Conservation (phyloP, 1,140 invertebrate genomes). For the Ostrea edulis region DNA sequence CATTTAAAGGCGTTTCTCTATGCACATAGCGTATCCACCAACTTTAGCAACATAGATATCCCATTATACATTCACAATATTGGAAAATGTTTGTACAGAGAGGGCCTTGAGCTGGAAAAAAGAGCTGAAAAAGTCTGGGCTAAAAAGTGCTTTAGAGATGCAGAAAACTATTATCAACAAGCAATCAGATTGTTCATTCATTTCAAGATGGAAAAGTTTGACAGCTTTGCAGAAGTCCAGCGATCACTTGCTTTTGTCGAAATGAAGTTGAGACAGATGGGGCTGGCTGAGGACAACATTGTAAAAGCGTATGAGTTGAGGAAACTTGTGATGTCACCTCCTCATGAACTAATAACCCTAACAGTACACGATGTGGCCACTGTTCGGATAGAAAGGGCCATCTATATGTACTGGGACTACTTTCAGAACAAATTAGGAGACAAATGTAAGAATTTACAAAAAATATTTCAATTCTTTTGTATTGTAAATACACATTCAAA, state of each 20-base stretch:
- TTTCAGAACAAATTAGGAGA: neutral
- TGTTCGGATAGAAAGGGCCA: neutral
- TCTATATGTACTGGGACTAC: slow-evolving; percentile 14
- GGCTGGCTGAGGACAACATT: neutral
- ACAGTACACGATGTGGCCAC: slow-evolving; percentile 23
- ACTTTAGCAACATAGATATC: slow-evolving; percentile 42
- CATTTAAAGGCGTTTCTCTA: slow-evolving; percentile 23
- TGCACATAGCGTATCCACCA: neutral
- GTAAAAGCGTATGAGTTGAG: neutral
- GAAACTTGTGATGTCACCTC: neutral
- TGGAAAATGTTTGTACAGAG: slow-evolving; percentile 36
- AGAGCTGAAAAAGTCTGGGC: neutral
- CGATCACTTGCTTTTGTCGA: neutral
- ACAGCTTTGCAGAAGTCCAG: slow-evolving; percentile 3
- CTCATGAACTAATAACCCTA: neutral
- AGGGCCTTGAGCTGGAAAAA: slow-evolving; percentile 1
- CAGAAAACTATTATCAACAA: neutral
- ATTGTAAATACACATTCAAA: neutral
- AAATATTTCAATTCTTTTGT: neutral
- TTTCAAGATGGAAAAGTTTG: slow-evolving; percentile 28
- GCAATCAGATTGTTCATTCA: neutral
- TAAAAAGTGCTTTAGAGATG: neutral
- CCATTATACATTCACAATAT: slow-evolving; percentile 40
- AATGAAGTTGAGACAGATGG: neutral
- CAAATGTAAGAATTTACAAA: neutral